These are phyloP conservation scores for Seira ritae DNA, from an alignment of 2,888 invertebrate genomes.

Conservation along the genomic window DNA sequence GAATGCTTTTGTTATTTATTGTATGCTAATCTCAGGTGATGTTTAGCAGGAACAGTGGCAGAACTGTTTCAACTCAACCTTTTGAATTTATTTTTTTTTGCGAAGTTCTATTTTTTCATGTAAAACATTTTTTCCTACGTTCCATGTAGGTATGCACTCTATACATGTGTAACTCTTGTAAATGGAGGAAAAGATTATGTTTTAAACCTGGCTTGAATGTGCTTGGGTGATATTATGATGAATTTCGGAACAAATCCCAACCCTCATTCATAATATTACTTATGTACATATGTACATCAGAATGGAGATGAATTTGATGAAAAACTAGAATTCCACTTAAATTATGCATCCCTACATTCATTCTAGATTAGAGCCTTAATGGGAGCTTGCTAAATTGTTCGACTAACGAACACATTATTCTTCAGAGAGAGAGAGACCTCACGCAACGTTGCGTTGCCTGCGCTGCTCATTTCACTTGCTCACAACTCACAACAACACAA, in stretches of 20 bases:
- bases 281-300: background rate
- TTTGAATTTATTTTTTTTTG: constrained; percentile 5
- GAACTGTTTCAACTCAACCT: background rate
- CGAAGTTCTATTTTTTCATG: too few species aligned
- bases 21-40: too few species aligned
- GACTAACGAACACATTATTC: constrained; percentile 57
- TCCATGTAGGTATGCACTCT: too few species aligned
- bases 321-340: background rate
- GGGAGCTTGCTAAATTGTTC: constrained; percentile 19
- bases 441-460: constrained; percentile 47
- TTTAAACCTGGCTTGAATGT: constrained; percentile 27
- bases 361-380: background rate
- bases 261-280: background rate
- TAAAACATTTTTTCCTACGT: too few species aligned
- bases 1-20: too few species aligned
- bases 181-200: background rate
- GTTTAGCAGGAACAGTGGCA: too few species aligned
- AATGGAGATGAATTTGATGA: background rate
- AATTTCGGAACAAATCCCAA: background rate
- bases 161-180: background rate
- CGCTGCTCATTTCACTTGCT: too few species aligned
- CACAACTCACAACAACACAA: too few species aligned
- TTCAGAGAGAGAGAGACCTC: constrained; percentile 50
- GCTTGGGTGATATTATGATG: constrained; percentile 14
- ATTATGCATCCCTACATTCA: background rate